Base-by-base conservation (phyloP, 2,888 invertebrate genomes). In the Hartigia nigra region DNA sequence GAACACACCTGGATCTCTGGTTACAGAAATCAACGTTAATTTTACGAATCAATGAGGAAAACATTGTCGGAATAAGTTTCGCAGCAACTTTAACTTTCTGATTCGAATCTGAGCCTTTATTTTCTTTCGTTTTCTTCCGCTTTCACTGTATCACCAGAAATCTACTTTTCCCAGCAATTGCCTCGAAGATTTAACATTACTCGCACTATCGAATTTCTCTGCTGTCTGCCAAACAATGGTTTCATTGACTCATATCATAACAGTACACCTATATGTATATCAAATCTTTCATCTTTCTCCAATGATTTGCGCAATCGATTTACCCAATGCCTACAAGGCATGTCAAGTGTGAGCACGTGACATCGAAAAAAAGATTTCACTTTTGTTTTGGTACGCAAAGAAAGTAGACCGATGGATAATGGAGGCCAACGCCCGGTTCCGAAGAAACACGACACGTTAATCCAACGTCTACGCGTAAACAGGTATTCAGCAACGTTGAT, bases 81-180 rank as follows among this genome's bases (percentile, higher is more conserved):
- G 55, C 23, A 23, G 55, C 55, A 9, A 55, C 23, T 9, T 55
- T 55, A 72, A 72, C 72, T 31, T 72, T 72, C 72, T 23, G 72
- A 72, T 72, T 5, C 3, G 72, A 34, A 72, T 72, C 23, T 12
- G 69, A 79, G 36, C 12, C 70, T 75, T 78, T 77, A 77, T 77
- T 74, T 75, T 75, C 77, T 79, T 39, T 70, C 36, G 75, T 80
- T 79, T 80, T 79, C 78, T 77, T 78, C 74, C 72, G 76, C 80
- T 80, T 80, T 80, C 80, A 77, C 79, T 69, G 37, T 55, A 74
- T 32, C 39, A 74, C n/a, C 31, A 74, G 55, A n/a, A 55, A 69
- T 77, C 75, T 75, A 77, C 77, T 77, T 77, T 77, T 77, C 34
- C 75, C 75, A 39, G 55, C 36, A 72, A 37, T 72, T 72, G 1